Evolutionary conservation across 2,888 invertebrate genomes (phyloP), one percentile per base, ranked within the genome.

Genomic region (Azorinus chamasolen): DNA sequence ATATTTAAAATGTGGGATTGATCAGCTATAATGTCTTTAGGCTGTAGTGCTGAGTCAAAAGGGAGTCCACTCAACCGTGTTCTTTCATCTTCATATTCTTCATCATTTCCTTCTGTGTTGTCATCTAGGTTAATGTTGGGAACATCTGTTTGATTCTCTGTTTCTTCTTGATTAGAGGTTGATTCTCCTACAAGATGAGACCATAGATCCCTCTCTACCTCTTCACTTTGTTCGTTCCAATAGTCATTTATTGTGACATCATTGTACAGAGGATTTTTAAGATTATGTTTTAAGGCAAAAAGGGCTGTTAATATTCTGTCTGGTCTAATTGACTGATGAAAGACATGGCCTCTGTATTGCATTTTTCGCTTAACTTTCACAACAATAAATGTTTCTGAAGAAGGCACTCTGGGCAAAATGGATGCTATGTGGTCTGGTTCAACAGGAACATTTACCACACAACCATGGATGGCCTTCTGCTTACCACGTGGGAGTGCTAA

Each of bases 371-470:
- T 79, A 12, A 72, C 57, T 59, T 62, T 72, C n/a, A 68, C 69
- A 22, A 50, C 50, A 20, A 78, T 51, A 14, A 62, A 32, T 25
- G 66, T 24, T 1, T 68, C 61, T 14, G 54, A 37, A 24, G 66
- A 59, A 58, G 73, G 66, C 20, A 54, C 39, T 55, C 82, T 55
- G 22, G 76, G 79, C 20, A 82, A 46, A 53, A 75, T 32, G 5
- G 71, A 59, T 18, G 53, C 54, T 12, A 59, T 51, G 24, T 69
- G 43, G 51, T 66, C 58, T 39, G 64, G 64, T 39, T 78, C 74
- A 37, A 71, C 45, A 39, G 83, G 83, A 1, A 83, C 55, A 57
- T 73, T 75, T 37, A 82, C 72, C 24, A 79, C 74, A 59, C 54
- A 62, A 2, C 79, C 79, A 69, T 72, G 69, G 14, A 72, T 46